Percentiles rank a stretch among this genome's conserved stretches.
phyloP scores from a whole-genome alignment of 2,113 vertebrate species.

The Canis aureus region DNA sequence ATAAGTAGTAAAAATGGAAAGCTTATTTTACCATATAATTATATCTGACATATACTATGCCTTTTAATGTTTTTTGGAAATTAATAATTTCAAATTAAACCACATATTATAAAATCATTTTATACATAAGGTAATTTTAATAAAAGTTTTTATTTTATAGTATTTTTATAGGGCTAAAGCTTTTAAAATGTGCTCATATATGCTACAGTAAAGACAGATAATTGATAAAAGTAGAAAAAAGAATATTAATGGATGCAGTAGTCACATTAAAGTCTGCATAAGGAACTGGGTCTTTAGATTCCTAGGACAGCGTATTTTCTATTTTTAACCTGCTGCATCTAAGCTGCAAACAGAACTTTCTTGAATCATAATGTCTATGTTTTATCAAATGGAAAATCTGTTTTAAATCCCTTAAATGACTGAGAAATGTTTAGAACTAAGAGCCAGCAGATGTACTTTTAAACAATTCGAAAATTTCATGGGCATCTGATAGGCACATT shows the following conservation, averaged over 20 bases:
- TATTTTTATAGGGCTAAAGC: neutral
- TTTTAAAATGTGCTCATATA: neutral
- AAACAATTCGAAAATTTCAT: neutral
- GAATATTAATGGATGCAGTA: neutral
- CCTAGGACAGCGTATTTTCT: neutral
- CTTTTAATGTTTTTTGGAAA: neutral
- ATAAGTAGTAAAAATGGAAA: conserved; percentile 1
- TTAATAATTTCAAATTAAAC: conserved; percentile 56
- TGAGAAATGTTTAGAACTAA: neutral
- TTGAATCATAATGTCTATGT: neutral
- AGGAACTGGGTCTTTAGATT: conserved; percentile 15
- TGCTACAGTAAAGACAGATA: neutral
- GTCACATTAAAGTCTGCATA: neutral
- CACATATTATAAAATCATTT: neutral
- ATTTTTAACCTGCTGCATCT: conserved; percentile 48
- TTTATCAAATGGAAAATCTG: conserved; percentile 46
- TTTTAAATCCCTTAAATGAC: neutral
- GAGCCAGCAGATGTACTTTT: neutral
- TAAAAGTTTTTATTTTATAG: neutral
- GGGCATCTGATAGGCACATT: neutral
- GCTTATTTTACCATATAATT: neutral
- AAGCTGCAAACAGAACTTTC: conserved; percentile 13
- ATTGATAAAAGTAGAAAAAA: neutral
- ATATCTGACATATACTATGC: neutral
- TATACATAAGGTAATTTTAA: neutral